A percentile compares a stretch with the other conserved stretches of the same genome.
phyloP scores from a whole-genome alignment of 2,888 invertebrate species.

The Limnephilus auricula region DNA sequence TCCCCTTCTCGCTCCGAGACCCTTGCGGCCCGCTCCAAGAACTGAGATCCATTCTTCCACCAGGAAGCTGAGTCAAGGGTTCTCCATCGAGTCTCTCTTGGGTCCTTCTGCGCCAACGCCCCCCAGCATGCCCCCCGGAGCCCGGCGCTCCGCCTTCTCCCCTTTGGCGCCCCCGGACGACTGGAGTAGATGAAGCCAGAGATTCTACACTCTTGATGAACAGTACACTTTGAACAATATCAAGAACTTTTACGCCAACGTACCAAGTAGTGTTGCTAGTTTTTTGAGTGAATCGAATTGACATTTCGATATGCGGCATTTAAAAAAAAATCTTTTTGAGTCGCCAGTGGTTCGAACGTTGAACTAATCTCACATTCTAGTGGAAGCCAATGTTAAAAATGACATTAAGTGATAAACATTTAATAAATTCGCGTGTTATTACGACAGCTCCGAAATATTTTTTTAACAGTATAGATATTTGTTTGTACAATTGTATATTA shows the following conservation, averaged over 20 bases:
- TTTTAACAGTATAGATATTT: neutral
- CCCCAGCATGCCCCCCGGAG: constrained; percentile 66
- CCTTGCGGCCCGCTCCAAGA: constrained; percentile 77
- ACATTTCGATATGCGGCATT: neutral
- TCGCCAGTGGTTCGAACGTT: neutral
- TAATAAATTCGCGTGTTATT: neutral
- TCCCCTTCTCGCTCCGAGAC: constrained; percentile 71
- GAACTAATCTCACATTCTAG: neutral
- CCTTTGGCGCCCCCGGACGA: constrained; percentile 81
- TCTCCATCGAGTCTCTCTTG: constrained; percentile 81
- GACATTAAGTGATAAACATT: neutral
- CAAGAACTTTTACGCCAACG: neutral
- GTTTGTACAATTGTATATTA: neutral
- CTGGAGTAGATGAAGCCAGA: constrained; percentile 81
- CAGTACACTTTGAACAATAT: neutral
- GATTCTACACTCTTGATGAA: neutral
- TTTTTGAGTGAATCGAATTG: constrained; percentile 13
- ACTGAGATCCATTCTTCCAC: constrained; percentile 73
- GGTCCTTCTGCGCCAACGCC: constrained; percentile 64
- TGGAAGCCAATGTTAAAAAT: neutral
- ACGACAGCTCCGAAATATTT: neutral
- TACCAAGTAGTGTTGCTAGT: neutral
- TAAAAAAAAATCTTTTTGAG: neutral
- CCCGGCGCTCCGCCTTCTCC: constrained; percentile 81
- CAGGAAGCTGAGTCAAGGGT: constrained; percentile 77